Evolutionary conservation across 2,113 vertebrate genomes (phyloP), one percentile per base, ranked within the genome.

Genomic region (Nematolebias whitei): DNA sequence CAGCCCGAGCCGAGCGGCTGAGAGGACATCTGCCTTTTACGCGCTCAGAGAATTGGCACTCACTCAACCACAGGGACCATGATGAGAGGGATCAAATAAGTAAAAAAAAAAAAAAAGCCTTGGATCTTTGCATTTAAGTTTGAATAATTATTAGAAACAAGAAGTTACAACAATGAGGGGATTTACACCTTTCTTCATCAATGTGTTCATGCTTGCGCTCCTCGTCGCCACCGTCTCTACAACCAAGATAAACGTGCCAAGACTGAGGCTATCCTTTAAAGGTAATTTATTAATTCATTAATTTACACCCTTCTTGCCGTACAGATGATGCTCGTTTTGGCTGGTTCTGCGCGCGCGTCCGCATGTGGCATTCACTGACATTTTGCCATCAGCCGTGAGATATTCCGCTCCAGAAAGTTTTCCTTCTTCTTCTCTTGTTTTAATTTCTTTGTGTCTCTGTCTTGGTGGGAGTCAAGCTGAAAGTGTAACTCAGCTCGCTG

Each of bases 201-300:
- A 1, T 19, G 15, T 38, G 78, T 35, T n/a, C n/a, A 15, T 76
- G 22, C 9, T 60, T 57, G 74, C 74, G n/a, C 63, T 85, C 0
- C 75, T 87, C 16, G n/a, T 75, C 55, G 19, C 40, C 49, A 39
- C 11, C 19, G 44, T 50, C 12, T 74, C 83, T 38, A 56, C 71
- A 4, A 80, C 61, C 63, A 89, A 89, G 65, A 75, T 81, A 18
- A 87, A 83, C 24, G 83, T 89, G 2, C 89, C 89, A 2, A 65
- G 89, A 0, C 73, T 90, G 73, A 89, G 87, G 51, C 84, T 89
- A 43, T 76, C 87, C 23, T 58, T 85, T 47, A 88, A 89, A 90
- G 89, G 89, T 90, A 86, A 69, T 50, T 51, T 23, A 56, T 71
- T 53, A 39, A 3, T 20, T 29, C 50, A 7, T 23, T 50, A 19